Base-by-base conservation (phyloP, 2,113 vertebrate genomes). In the Epinephelus moara region DNA sequence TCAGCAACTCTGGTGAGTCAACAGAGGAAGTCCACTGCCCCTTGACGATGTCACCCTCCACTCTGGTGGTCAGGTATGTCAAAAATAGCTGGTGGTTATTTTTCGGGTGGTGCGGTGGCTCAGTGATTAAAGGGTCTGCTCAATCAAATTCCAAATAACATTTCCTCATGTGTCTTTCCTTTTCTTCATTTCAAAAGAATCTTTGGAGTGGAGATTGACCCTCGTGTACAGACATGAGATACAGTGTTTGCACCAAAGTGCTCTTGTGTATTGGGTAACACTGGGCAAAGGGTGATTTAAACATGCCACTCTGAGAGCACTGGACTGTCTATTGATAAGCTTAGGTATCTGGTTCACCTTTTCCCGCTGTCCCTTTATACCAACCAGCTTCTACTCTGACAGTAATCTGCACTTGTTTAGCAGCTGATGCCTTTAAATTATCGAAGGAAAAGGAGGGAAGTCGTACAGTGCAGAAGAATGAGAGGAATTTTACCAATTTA, bases 1-100 rank as follows among this genome's bases (percentile, higher is more conserved):
- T 1, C 49, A 19, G 37, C 68, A 71, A 3, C 78, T 25, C 62
- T 13, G 55, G 5, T 12, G 67, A 75, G 14, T 3, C 27, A 3
- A 1, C 13, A 42, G 13, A 57, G 57, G 15, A 11, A 0, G 45
- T 17, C 9, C 0, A 0, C 8, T 93, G 92, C 78, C 59, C 30
- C 49, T 70, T 94, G 75, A 85, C 1, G 19, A 59, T 90, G 11
- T 85, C 91, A 1, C 91, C 93, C 15, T 73, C 91, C 21, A 18
- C 40, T 11, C 42, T 93, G 78, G 91, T 94, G 62, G 90, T 94
- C 89, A 92, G 92, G 93, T 94, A 89, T 14, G 88, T 23, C 5
- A 13, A 14, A 21, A 60, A 10, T 1, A 53, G 57, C 2, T 23
- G 7, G 30, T 17, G n/a, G 27, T n/a, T 30, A n/a, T 17, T 30